These are phyloP conservation scores for Brachyistius frenatus DNA, from an alignment of 2,113 vertebrate genomes.

Conservation along the genomic window DNA sequence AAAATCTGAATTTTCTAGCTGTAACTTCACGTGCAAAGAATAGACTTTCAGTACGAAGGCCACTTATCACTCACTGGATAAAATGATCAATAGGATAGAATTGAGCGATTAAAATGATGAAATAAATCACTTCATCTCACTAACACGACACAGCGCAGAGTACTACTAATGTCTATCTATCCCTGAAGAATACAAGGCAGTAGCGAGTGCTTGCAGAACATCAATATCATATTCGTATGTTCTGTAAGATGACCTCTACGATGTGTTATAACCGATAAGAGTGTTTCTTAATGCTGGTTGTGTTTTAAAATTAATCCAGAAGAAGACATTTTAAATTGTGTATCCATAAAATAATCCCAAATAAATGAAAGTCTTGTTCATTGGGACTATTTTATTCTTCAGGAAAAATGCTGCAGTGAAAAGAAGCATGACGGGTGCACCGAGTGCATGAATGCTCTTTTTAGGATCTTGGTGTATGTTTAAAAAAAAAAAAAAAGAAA, in stretches of 20 bases:
- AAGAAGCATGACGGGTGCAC: constrained; percentile 8
- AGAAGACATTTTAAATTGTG: background rate
- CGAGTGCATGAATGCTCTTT: background rate
- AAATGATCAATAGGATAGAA: background rate
- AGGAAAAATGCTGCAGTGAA: background rate
- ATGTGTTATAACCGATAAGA: background rate
- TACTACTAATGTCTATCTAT: background rate
- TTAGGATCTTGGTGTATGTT: background rate
- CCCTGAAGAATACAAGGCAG: background rate
- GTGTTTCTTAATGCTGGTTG: background rate
- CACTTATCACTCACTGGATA: background rate
- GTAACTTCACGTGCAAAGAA: background rate
- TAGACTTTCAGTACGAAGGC: background rate
- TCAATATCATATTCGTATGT: background rate
- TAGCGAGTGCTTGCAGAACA: background rate
- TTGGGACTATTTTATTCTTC: background rate
- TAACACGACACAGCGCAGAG: background rate
- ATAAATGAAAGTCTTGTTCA: background rate
- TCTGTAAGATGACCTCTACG: background rate
- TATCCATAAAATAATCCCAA: background rate
- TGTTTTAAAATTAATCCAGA: background rate
- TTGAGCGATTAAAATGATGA: background rate
- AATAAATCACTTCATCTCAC: background rate
- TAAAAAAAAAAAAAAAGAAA: background rate
- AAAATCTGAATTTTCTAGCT: no score